Percentiles rank a stretch among this genome's conserved stretches.
These are phyloP conservation scores for Molossus alvarezi DNA, from an alignment of 2,797 vertebrate genomes.

Conservation along the genomic window DNA sequence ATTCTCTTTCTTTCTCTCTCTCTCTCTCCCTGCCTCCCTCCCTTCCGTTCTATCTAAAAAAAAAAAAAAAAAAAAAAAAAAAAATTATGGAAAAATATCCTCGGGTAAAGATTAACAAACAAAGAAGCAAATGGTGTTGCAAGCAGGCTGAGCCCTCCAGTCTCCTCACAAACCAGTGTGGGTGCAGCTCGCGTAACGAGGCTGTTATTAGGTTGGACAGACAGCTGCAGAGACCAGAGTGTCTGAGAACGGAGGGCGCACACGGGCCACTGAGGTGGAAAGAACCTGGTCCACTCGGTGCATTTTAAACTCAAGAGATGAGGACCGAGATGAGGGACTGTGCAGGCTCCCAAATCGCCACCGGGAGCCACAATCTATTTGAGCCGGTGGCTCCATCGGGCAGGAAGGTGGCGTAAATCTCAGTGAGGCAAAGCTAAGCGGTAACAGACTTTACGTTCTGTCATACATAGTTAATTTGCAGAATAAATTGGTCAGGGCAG, in stretches of 20 bases:
- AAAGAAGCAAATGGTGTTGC: too few relatives aligned
- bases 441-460: conserved; percentile 75
- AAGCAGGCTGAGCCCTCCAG: neutral
- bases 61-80: too few relatives aligned
- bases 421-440: conserved; percentile 83
- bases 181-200: neutral
- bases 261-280: neutral
- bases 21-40: too few relatives aligned
- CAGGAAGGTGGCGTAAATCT: conserved; percentile 72
- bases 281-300: neutral
- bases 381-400: neutral
- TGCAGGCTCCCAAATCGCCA: conserved; percentile 55
- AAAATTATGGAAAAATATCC: too few relatives aligned
- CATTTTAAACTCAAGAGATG: conserved; percentile 54
- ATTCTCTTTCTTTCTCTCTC: too few relatives aligned
- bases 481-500: conserved; percentile 83
- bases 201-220: neutral
- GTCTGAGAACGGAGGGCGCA: neutral
- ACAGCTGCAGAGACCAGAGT: neutral
- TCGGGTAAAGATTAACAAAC: too few relatives aligned
- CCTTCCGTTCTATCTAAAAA: too few relatives aligned
- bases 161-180: neutral
- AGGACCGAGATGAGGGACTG: neutral
- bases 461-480: conserved; percentile 83
- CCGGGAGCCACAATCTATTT: neutral